These are phyloP conservation scores for Limnephilus marmoratus DNA, from an alignment of 2,888 invertebrate species.

Conservation along the genomic window DNA sequence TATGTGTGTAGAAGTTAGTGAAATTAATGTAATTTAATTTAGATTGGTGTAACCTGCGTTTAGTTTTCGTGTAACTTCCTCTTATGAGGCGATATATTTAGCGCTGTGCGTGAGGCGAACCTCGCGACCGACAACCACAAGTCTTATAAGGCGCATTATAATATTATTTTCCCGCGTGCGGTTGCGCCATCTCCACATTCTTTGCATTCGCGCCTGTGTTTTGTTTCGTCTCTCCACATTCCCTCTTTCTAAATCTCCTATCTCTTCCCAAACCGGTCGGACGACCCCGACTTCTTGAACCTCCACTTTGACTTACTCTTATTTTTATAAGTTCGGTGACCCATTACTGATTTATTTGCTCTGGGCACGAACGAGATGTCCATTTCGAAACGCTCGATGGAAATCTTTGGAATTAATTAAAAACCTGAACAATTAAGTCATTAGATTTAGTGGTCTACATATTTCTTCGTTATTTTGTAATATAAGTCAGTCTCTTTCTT, in stretches of 20 bases:
- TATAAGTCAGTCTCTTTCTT: not conserved
- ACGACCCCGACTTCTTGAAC: slow-evolving; percentile 2
- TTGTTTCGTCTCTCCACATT: not conserved
- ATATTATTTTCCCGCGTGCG: not conserved
- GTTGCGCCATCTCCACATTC: not conserved
- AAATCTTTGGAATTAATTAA: not conserved
- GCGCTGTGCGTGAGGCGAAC: too few species aligned
- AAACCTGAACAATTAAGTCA: not conserved
- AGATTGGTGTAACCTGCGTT: too few species aligned
- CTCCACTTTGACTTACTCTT: not conserved
- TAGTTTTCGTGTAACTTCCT: too few species aligned
- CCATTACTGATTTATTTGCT: not conserved
- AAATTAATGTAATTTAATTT: too few species aligned
- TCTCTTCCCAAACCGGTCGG: not conserved
- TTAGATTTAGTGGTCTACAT: not conserved
- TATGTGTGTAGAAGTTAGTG: too few species aligned
- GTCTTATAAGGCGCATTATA: not conserved
- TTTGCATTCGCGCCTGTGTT: not conserved
- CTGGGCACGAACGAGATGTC: not conserved
- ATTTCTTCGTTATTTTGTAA: not conserved
- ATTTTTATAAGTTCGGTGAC: not conserved
- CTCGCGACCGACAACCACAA: too few species aligned
- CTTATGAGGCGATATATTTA: too few species aligned
- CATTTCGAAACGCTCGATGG: not conserved
- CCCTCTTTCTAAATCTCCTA: not conserved